Base-by-base conservation (phyloP, 2,797 vertebrate species). In the Acipenser ruthenus region DNA sequence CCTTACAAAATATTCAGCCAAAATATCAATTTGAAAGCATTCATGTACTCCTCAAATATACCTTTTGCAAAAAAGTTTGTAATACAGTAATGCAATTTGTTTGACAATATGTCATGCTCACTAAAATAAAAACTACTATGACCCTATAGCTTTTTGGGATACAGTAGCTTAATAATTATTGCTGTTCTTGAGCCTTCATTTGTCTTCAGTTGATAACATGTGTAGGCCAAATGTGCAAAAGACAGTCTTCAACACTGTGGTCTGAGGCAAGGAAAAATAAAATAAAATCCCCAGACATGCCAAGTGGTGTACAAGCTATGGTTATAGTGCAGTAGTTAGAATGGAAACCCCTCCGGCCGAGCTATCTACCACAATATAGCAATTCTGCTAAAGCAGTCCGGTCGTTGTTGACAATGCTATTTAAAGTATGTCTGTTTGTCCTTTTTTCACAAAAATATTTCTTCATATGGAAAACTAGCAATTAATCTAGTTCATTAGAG, bases 391-490 rank as follows among this genome's bases (percentile, higher is more conserved):
- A 74, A 87, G 86, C 83, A 79, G 81, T 84, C 81, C 82, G 82
- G 67, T 66, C 79, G 75, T 78, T 71, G 71, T 78, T 80, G 82
- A 85, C 78, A 74, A 87, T 89, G 86, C 68, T 65, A 86, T 76
- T 85, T 77, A 86, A 80, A 84, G 76, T 73, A 80, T 55, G 79
- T 66, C 65, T 67, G 65, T 69, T 75, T 73, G 80, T 83, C 82
- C 84, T 70, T 53, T 72, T 65, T 70, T 84, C 80, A 80, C 81
- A 89, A 92, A 90, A 89, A 96, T 87, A 91, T 90, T 90, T 89
- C 79, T 89, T 86, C 87, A 82, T 79, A 84, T 86, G 82, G 74
- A 84, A 90, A 90, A 86, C 85, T 83, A 78, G 71, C 74, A 75
- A 77, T 85, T 80, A 75, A 80, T 85, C 75, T 80, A 85, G 81